phyloP scores from a whole-genome alignment of 2,797 vertebrate genomes.

The Pyrocephalus nanus region DNA sequence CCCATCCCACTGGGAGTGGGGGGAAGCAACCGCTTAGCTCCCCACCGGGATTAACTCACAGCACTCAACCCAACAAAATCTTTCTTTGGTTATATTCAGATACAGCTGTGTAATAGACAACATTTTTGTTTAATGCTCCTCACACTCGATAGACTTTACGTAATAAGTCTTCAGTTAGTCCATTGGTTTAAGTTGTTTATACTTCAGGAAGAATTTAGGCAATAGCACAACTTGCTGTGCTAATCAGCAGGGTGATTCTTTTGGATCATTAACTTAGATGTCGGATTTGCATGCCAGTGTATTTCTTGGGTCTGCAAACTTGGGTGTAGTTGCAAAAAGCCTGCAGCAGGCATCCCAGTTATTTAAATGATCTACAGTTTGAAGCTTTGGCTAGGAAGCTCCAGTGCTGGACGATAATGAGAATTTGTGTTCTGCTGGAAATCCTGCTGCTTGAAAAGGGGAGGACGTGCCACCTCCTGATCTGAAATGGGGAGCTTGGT shows the following conservation, averaged over 20 bases:
- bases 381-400: not conserved
- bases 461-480: not conserved
- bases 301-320: not conserved
- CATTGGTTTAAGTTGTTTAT: not conserved
- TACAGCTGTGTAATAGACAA: not conserved
- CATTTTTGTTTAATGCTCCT: not conserved
- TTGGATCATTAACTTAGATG: not conserved
- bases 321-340: not conserved
- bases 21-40: not conserved
- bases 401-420: not conserved
- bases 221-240: not conserved
- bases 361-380: not conserved
- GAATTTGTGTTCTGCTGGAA: not conserved
- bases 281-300: not conserved
- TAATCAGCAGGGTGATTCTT: not conserved
- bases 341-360: rapidly evolving
- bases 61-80: not conserved
- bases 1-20: rapidly evolving
- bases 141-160: rapidly evolving
- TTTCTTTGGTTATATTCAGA: not conserved
- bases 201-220: not conserved
- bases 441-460: not conserved
- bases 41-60: not conserved
- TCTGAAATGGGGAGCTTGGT: not conserved
- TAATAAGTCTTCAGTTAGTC: not conserved